Evolutionary conservation across 1,140 invertebrate species (phyloP), one percentile per base, ranked within the genome.

Genomic region (Riptortus pedestris): DNA sequence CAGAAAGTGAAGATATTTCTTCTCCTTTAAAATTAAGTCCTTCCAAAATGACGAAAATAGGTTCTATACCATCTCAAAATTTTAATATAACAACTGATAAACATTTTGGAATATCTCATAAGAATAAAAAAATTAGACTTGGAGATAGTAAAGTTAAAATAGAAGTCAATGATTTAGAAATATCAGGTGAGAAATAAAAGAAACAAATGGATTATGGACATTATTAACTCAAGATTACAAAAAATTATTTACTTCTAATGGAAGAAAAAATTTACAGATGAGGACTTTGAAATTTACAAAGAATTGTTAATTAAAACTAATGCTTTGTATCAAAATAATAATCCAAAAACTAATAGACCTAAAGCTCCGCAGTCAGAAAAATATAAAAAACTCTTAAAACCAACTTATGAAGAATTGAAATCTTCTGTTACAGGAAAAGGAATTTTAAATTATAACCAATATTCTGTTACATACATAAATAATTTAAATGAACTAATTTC

Each of bases 401-500:
- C 55, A 9, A 58, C 27, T 14, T 58, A 27, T 20, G 27, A 58
- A 58, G 55, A 58, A 58, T 24, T 58, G 7, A 58, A 58, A 58
- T 12, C 7, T 24, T 12, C 18, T 58, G 27, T 29, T 29, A 31
- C 31, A 33, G 58, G 58, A 29, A 29, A 14, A 31, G 58, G 58
- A 29, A 7, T 58, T 7, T 7, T 58, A 58, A 29, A 58, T 16
- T 58, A 58, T 58, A 26, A 26, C 26, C 24, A 58, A 58, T 12
- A 58, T 58, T 29, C 55, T 5, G 55, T 27, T 29, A 9, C 12
- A 48, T 62, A 62, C 48, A 51, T 62, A 20, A 29, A 62, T 47
- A 62, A 62, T 51, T 51, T 62, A 24, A 45, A 62, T 48, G 18
- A 62, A 51, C 26, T 62, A 51, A 5, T 48, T 48, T 28, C 16